Percentiles rank a stretch among this genome's conserved stretches.
Evolutionary conservation across 2,113 vertebrate species (phyloP).

Genomic region (Lophura nycthemera): DNA sequence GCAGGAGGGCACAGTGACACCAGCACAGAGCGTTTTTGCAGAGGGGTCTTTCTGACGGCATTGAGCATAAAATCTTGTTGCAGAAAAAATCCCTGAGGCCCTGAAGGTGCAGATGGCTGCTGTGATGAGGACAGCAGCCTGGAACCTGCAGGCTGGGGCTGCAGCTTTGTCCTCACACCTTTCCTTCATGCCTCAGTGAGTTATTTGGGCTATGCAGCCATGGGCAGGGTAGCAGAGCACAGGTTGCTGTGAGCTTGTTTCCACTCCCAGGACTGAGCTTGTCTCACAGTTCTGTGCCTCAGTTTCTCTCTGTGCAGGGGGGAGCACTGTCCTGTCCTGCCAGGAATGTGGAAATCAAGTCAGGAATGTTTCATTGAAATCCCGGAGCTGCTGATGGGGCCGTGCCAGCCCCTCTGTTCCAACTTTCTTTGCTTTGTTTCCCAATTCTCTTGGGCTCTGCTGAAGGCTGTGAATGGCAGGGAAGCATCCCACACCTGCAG

Average conservation of each 20-base stretch:
- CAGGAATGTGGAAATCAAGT: not conserved
- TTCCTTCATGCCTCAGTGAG: not conserved
- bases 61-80: not conserved
- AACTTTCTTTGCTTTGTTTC: not conserved
- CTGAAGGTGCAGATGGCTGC: not conserved
- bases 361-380: not conserved
- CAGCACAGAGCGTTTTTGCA: not conserved
- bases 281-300: not conserved
- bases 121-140: too few species aligned
- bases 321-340: not conserved
- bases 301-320: not conserved
- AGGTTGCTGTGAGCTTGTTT: not conserved
- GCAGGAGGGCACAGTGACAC: not conserved
- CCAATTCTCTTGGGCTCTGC: rapidly evolving
- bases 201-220: not conserved
- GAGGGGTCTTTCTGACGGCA: not conserved
- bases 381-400: not conserved
- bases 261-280: not conserved
- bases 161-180: not conserved
- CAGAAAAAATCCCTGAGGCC: not conserved
- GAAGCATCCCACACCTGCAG: not conserved
- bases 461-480: not conserved
- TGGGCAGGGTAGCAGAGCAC: not conserved
- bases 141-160: not conserved
- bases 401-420: not conserved